These are phyloP conservation scores for Slavum lentiscoides DNA, from an alignment of 2,888 invertebrate genomes.

Conservation along the genomic window DNA sequence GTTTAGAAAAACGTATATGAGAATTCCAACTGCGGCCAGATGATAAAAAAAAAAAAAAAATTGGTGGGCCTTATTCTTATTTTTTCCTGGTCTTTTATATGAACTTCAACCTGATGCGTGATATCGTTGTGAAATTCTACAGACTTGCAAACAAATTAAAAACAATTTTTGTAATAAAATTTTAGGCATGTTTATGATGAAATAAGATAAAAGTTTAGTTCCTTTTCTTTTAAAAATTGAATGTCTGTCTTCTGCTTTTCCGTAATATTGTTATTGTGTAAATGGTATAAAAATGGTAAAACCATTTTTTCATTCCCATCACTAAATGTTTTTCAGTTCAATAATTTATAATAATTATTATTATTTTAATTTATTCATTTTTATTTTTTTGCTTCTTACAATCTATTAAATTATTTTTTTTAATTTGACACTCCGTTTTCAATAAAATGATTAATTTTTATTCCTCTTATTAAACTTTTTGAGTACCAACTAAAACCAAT, in stretches of 20 bases:
- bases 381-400: conserved; percentile 23
- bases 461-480: conserved; percentile 1
- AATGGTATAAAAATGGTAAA: conserved; percentile 18
- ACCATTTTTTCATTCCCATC: conserved; percentile 13
- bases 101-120: not conserved
- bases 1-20: conserved; percentile 54
- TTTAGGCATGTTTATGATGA: conserved; percentile 9
- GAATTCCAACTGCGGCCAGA: conserved; percentile 43
- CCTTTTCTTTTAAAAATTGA: conserved; percentile 27
- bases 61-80: conserved; percentile 27
- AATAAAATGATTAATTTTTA: conserved; percentile 2
- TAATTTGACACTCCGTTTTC: conserved; percentile 18
- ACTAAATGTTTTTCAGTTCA: conserved; percentile 25
- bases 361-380: not conserved
- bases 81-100: conserved; percentile 11
- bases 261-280: conserved; percentile 14
- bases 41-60: conserved; percentile 42
- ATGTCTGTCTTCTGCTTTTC: conserved; percentile 18
- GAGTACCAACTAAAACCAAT: not conserved
- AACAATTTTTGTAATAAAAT: conserved; percentile 23
- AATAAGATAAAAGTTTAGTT: conserved; percentile 21
- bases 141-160: conserved; percentile 5
- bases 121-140: not conserved
- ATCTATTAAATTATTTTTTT: conserved; percentile 14
- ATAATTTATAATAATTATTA: conserved; percentile 23